Conservation (phyloP, 2,113 vertebrate genomes). For the Taurulus bubalis region DNA sequence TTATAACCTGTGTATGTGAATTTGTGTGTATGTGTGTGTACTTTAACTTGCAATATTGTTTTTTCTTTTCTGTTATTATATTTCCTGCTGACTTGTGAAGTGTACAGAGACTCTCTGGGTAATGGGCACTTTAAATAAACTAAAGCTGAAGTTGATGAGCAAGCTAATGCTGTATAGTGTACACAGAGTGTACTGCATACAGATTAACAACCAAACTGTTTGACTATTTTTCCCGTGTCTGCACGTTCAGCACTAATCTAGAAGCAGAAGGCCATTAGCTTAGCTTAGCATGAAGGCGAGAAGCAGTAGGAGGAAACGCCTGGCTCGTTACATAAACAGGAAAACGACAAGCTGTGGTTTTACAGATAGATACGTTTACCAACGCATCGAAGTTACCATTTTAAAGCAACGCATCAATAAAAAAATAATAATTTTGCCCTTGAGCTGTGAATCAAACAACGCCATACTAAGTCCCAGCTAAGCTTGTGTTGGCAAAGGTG, state of each 20-base stretch:
- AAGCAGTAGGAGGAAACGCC: too few relatives aligned
- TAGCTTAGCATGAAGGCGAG: background rate
- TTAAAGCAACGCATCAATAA: too few relatives aligned
- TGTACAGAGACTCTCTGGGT: background rate
- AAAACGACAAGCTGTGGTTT: too few relatives aligned
- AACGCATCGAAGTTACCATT: too few relatives aligned
- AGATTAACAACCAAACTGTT: background rate
- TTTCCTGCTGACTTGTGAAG: background rate
- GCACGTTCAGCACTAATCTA: background rate
- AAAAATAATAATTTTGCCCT: too few relatives aligned
- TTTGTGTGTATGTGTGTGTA: background rate
- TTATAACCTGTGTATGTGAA: background rate
- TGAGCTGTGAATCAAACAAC: too few relatives aligned
- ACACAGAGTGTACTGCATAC: background rate
- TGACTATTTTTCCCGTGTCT: background rate
- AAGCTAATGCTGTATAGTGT: background rate
- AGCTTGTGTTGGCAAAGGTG: too few relatives aligned
- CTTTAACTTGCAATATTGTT: background rate
- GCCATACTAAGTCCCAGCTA: too few relatives aligned
- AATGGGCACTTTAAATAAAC: background rate
- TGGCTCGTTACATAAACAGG: background rate
- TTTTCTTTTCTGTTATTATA: background rate
- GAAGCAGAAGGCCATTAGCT: background rate
- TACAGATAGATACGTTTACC: too few relatives aligned
- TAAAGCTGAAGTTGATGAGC: background rate